Evolutionary conservation across 1,140 invertebrate genomes (phyloP), one percentile per base, ranked within the genome.

Genomic region (Lucilia sericata): DNA sequence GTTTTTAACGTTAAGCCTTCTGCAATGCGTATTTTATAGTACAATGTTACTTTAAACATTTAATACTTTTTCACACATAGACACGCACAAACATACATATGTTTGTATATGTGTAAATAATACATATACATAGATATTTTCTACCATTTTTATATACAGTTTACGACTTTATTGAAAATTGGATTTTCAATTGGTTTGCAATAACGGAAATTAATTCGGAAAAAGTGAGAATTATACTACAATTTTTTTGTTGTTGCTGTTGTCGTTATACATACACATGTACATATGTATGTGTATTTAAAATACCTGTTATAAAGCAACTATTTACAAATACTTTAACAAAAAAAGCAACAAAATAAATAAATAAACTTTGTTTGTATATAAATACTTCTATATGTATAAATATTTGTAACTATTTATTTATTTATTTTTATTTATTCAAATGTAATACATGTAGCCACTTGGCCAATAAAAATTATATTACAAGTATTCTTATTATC

Each of bases 161-260:
- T 80, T 80, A 80, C 76, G 76, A 80, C 76, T 80, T 80, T 80
- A 80, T 80, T 80, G 76, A 80, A 80, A 80, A 80, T 80, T 80
- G 76, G 76, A 89, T 89, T 89, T 89, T 89, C 88, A 89, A 89
- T 89, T 89, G 88, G 88, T 88, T 89, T 88, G 88, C 88, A 88
- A 89, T 80, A 89, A 88, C 88, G 88, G 88, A 89, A 89, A 89
- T 89, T 89, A 89, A 89, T 89, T 89, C 88, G 88, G 88, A 80
- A 80, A 80, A 80, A 80, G 76, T 80, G 76, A 80, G 76, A 80
- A 80, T 80, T 51, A 80, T 80, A 80, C 76, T 21, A 51, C 65
- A 19, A 70, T 25, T 70, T 70, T 70, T 70, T 60, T 55, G n/a
- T n/a, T 60, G 14, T 60, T 70, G 65, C 25, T 25, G n/a, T 70